Evolutionary conservation across 1,140 invertebrate species (phyloP).

Genomic region (Oedothorax gibbosus): DNA sequence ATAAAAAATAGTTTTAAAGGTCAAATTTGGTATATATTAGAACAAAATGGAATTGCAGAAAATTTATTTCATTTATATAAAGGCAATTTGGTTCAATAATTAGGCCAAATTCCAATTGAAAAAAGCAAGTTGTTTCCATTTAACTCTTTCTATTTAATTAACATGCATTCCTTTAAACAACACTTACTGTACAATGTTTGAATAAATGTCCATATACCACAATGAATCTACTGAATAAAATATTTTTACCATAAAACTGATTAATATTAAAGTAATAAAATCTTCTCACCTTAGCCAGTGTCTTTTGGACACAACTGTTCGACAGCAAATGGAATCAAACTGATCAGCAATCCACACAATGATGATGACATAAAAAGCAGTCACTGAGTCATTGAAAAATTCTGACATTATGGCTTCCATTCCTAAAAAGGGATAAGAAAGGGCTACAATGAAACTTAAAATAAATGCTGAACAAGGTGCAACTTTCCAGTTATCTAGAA

Average conservation of each 20-base stretch:
- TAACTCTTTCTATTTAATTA: background rate
- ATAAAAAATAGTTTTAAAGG: too few relatives aligned
- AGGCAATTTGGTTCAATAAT: too few relatives aligned
- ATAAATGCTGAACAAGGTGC: background rate
- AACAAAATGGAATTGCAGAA: too few relatives aligned
- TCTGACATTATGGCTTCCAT: slow-evolving; percentile 99
- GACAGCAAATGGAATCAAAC: slow-evolving; percentile 98
- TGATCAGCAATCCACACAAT: slow-evolving; percentile 99
- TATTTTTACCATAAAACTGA: slow-evolving; percentile 6
- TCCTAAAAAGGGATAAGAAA: slow-evolving; percentile 70
- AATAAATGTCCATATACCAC: background rate
- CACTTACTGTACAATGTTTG: background rate
- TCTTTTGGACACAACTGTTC: slow-evolving; percentile 92
- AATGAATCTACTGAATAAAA: too few relatives aligned
- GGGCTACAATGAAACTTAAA: background rate
- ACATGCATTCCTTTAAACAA: background rate
- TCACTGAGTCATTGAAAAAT: slow-evolving; percentile 98
- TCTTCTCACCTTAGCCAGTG: slow-evolving; percentile 71
- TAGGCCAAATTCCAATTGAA: background rate
- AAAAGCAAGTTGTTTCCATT: background rate
- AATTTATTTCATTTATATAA: too few relatives aligned
- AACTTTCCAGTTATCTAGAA: background rate
- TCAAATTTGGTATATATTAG: too few relatives aligned
- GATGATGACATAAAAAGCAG: slow-evolving; percentile 98
- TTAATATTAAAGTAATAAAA: background rate